Evolutionary conservation across 2,797 vertebrate species (phyloP).

Genomic region (Esox masquinongy): DNA sequence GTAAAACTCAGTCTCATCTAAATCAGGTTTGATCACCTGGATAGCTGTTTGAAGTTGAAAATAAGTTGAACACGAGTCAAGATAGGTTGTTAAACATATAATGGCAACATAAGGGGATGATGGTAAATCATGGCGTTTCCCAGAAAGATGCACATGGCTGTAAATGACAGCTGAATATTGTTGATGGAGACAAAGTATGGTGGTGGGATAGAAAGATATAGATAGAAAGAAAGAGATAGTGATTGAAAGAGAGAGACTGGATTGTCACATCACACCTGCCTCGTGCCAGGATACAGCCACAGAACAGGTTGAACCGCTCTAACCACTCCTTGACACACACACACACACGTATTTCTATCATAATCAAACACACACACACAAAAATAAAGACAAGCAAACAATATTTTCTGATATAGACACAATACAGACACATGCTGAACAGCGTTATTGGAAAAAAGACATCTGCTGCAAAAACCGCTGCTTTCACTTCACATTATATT

Average conservation of each 20-base stretch:
- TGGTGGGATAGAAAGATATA: neutral
- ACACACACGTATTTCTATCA: constrained; percentile 4
- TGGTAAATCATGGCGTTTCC: constrained; percentile 21
- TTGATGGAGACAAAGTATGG: neutral
- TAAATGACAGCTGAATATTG: neutral
- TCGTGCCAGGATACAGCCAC: constrained; percentile 42
- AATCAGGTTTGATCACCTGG: neutral
- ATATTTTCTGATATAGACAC: constrained; percentile 7
- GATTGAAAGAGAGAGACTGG: neutral
- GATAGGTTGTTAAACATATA: neutral
- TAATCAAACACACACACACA: constrained; percentile 18
- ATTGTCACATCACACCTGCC: constrained; percentile 28
- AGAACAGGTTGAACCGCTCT: constrained; percentile 65
- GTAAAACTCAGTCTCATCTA: neutral
- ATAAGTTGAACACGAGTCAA: neutral
- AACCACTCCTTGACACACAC: constrained; percentile 26
- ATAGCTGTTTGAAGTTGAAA: neutral
- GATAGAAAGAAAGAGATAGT: neutral
- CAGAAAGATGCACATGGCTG: too few species aligned
- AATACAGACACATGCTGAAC: neutral
- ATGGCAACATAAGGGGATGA: neutral
- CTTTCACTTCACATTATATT: neutral
- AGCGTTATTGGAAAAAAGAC: neutral
- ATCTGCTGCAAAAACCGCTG: neutral
- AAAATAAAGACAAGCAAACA: constrained; percentile 9